Conservation (phyloP, 2,888 invertebrate genomes). For the Sinodicranocentrus sp. region DNA sequence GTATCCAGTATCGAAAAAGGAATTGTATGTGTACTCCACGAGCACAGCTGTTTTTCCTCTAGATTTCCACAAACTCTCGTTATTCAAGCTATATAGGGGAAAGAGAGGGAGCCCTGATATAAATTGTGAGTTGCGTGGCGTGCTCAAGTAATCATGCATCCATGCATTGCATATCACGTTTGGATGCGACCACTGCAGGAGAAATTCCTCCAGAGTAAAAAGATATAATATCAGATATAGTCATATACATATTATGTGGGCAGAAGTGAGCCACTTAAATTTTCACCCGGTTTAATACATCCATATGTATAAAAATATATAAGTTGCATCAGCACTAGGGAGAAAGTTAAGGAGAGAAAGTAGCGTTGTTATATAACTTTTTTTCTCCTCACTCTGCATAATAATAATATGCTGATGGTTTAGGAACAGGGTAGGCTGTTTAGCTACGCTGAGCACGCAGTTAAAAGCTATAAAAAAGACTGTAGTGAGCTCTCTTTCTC, state of each 20-base stretch:
- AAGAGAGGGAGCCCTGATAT: background rate
- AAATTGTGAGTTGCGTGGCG: background rate
- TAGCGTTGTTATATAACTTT: conserved; percentile 5
- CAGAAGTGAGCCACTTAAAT: conserved; percentile 6
- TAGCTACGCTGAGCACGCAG: conserved; percentile 28
- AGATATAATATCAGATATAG: too few species aligned
- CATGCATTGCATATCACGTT: too few species aligned
- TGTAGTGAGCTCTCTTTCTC: too few species aligned
- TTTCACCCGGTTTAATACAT: background rate
- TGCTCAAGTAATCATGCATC: conserved; percentile 41
- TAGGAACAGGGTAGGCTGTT: conserved; percentile 16
- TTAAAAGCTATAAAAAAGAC: conserved; percentile 34
- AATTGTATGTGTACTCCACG: too few species aligned
- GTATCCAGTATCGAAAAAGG: too few species aligned
- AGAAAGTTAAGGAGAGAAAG: background rate
- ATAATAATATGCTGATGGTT: conserved; percentile 29
- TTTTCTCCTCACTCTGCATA: conserved; percentile 13
- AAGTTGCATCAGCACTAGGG: conserved; percentile 28
- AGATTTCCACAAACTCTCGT: too few species aligned
- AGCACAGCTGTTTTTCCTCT: too few species aligned
- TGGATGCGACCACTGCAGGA: too few species aligned
- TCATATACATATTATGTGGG: background rate
- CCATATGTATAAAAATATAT: background rate
- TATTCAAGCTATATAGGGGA: too few species aligned
- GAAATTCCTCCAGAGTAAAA: too few species aligned